Percentiles rank a stretch among this genome's conserved stretches.
phyloP scores from a whole-genome alignment of 1,140 invertebrate species.

The Zaprionus kolodkinae region DNA sequence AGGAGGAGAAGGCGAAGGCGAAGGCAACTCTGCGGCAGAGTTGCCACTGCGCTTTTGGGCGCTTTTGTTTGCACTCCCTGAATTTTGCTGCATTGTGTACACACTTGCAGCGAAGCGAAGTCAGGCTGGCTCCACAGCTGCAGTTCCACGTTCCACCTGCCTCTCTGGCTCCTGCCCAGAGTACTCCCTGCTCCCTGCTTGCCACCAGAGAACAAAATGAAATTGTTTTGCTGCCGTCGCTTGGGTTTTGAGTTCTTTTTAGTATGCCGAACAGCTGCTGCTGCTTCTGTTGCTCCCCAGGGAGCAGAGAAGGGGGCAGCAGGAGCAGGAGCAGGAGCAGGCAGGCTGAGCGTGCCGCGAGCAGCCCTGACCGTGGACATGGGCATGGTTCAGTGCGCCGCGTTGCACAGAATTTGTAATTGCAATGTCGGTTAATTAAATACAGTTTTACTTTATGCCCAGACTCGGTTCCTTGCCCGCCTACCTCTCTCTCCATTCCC shows the following conservation, averaged over 20 bases:
- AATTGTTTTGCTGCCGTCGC: slow-evolving; percentile 71
- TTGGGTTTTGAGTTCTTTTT: slow-evolving; percentile 68
- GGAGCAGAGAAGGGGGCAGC: background rate
- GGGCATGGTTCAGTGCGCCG: slow-evolving; percentile 52
- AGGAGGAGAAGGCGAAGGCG: background rate
- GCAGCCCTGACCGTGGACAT: slow-evolving; percentile 24
- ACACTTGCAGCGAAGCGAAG: slow-evolving; percentile 33
- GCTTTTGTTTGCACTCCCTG: slow-evolving; percentile 73
- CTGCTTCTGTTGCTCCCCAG: slow-evolving; percentile 18
- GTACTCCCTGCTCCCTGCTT: slow-evolving; percentile 6
- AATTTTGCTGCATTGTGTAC: slow-evolving; percentile 72
- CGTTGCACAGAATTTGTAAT: slow-evolving; percentile 83
- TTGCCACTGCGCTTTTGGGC: slow-evolving; percentile 56
- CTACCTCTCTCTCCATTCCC: background rate
- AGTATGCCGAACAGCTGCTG: slow-evolving; percentile 74
- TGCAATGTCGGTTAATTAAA: slow-evolving; percentile 84
- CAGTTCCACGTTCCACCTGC: background rate
- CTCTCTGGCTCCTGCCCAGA: slow-evolving; percentile 1
- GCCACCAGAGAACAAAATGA: slow-evolving; percentile 70
- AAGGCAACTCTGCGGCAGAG: slow-evolving; percentile 14
- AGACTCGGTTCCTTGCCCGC: background rate
- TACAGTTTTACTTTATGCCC: slow-evolving; percentile 82
- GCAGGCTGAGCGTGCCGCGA: background rate
- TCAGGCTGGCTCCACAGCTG: slow-evolving; percentile 22
- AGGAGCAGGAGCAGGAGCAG: slow-evolving; percentile 2